Conservation (phyloP, 1,140 invertebrate species). For the Hyles euphorbiae region DNA sequence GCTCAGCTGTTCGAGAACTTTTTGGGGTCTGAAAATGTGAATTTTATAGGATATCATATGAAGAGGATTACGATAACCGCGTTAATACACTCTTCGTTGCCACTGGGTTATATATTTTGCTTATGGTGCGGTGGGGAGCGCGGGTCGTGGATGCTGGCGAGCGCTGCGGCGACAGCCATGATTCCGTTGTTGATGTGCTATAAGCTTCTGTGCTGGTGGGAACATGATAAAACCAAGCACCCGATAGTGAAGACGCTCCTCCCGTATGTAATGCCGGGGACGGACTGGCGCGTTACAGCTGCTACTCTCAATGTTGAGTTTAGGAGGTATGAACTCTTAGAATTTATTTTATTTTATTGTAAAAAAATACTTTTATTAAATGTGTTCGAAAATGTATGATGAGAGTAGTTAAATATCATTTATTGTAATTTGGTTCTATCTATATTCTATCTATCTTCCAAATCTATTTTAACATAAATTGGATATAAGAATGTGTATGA, state of each 20-base stretch:
- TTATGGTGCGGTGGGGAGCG: constrained; percentile 45
- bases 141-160: constrained; percentile 53
- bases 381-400: no score
- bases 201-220: constrained; percentile 80
- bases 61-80: constrained; percentile 80
- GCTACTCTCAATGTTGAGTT: constrained; percentile 87
- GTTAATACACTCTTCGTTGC: constrained; percentile 81
- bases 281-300: constrained; percentile 81
- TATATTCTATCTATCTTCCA: no score
- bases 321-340: constrained; percentile 74
- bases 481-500: no score
- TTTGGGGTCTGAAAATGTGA: constrained; percentile 81
- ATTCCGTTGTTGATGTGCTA: constrained; percentile 53
- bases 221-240: constrained; percentile 82
- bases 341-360: no score
- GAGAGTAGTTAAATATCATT: no score
- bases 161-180: constrained; percentile 42
- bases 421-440: no score
- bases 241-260: constrained; percentile 82
- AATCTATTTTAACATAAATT: no score
- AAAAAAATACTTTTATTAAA: constrained; percentile 27
- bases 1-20: constrained; percentile 79
- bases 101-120: constrained; percentile 80
- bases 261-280: constrained; percentile 78
- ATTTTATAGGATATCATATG: constrained; percentile 85